Evolutionary conservation across 2,797 vertebrate genomes (phyloP), one percentile per base, ranked within the genome.

Genomic region (Muscicapa comitata): DNA sequence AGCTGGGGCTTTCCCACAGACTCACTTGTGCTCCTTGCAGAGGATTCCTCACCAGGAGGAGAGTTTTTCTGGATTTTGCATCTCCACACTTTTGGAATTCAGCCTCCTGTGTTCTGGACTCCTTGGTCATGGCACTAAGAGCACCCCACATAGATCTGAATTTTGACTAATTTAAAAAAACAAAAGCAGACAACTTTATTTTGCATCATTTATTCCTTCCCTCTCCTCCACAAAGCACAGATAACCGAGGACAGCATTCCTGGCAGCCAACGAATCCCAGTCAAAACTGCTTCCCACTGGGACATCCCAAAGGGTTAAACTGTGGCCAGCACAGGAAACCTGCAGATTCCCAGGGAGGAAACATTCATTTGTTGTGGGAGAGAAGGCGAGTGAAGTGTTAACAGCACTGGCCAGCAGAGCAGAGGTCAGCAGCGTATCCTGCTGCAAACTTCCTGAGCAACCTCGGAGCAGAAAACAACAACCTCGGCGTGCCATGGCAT

Each of bases 371-470:
- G 93, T 93, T 96, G 97, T 98, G 98, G 97, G 97, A 98, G 98
- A 98, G 97, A 96, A 98, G 97, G 97, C 70, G 95, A 97, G 97
- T 90, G 90, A 98, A 98, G 98, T 86, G 98, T 98, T 98, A 98
- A 98, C 96, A 96, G 96, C 96, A 80, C 97, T 96, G 96, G 94
- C 79, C 75, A 93, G 96, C 96, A 94, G 96, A 96, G 98, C 97
- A 97, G 96, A 97, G 98, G 97, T 97, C 98, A 97, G 88, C 33
- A 25, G 94, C 47, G 62, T 91, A 97, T 98, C 98, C 98, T 98
- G 98, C 96, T 26, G 92, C 97, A 98, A 98, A 97, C 98, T 98
- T 98, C 98, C 98, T 97, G 97, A 98, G 98, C 89, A 96, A 97
- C 96, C 92, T 94, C 59, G 66, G 90, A 90, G 20, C 35, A 97